Percentiles rank a stretch among this genome's conserved stretches.
Conservation (phyloP, 2,888 invertebrate genomes). For the Meandrusa payeni region DNA sequence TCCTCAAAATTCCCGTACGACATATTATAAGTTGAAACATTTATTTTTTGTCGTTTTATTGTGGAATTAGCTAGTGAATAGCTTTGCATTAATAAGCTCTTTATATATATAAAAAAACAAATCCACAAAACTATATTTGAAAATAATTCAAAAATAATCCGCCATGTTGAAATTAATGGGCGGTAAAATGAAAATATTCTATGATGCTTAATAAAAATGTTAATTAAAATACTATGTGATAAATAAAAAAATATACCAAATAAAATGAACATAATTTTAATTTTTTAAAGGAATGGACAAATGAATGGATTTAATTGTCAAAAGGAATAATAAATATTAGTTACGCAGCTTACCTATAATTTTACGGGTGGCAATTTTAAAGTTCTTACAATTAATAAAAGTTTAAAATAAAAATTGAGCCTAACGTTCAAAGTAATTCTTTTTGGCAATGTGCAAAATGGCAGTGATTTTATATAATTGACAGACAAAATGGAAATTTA, state of each 20-base stretch:
- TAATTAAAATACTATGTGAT: too few species aligned
- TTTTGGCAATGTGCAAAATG: constrained; percentile 50
- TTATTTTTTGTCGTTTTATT: constrained; percentile 4
- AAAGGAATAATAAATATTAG: constrained; percentile 8
- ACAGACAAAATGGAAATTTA: constrained; percentile 31
- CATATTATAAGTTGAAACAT: constrained; percentile 7
- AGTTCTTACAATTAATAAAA: constrained; percentile 20
- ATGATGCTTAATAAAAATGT: too few species aligned
- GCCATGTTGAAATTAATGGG: background rate
- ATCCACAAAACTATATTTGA: background rate
- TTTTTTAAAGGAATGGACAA: constrained; percentile 1
- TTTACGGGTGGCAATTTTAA: constrained; percentile 6
- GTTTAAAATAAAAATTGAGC: constrained; percentile 25
- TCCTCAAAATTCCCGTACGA: constrained; percentile 8
- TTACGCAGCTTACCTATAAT: constrained; percentile 7
- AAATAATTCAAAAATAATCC: background rate
- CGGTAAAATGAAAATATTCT: too few species aligned
- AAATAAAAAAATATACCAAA: too few species aligned
- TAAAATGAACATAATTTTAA: constrained; percentile 6
- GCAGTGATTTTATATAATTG: constrained; percentile 57
- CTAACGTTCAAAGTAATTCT: constrained; percentile 22
- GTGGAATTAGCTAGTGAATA: constrained; percentile 12
- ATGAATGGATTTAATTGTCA: background rate
- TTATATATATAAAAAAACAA: constrained; percentile 12
- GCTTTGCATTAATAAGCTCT: constrained; percentile 15